These are phyloP conservation scores for Lutraria rhynchaena DNA, from an alignment of 1,140 invertebrate genomes.

Conservation along the genomic window DNA sequence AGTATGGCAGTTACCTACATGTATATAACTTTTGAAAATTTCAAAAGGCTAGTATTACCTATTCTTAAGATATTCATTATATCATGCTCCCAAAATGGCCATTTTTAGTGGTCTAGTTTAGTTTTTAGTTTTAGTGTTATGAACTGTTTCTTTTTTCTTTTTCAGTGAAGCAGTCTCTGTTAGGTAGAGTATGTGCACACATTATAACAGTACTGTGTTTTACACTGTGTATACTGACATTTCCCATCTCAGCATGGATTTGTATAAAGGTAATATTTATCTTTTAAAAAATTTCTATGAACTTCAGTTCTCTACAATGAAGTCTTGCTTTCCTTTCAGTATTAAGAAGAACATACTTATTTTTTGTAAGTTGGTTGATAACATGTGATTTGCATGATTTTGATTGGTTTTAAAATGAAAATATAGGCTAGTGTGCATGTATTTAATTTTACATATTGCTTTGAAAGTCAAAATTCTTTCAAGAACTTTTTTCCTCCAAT, in stretches of 20 bases:
- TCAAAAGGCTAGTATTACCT: too few species aligned
- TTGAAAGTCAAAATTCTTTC: too few species aligned
- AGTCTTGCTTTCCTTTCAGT: neutral
- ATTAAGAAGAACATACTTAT: neutral
- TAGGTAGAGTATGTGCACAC: slow-evolving; percentile 38
- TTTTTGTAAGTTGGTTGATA: neutral
- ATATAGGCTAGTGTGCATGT: neutral
- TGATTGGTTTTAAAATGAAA: neutral
- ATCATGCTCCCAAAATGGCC: too few species aligned
- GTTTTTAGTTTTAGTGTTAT: too few species aligned
- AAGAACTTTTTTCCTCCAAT: too few species aligned
- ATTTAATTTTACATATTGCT: slow-evolving; percentile 24
- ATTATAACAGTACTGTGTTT: slow-evolving; percentile 50
- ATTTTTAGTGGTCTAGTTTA: too few species aligned
- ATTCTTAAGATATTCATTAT: too few species aligned
- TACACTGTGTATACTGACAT: slow-evolving; percentile 53
- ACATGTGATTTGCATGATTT: neutral
- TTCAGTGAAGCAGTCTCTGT: slow-evolving; percentile 43
- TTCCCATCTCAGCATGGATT: slow-evolving; percentile 61
- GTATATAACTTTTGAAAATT: too few species aligned
- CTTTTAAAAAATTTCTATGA: neutral
- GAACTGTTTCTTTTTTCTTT: too few species aligned
- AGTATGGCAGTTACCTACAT: too few species aligned
- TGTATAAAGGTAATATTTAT: slow-evolving; percentile 58
- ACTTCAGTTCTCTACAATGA: neutral